phyloP scores from a whole-genome alignment of 2,113 vertebrate species.

The Chionodraco myersi region DNA sequence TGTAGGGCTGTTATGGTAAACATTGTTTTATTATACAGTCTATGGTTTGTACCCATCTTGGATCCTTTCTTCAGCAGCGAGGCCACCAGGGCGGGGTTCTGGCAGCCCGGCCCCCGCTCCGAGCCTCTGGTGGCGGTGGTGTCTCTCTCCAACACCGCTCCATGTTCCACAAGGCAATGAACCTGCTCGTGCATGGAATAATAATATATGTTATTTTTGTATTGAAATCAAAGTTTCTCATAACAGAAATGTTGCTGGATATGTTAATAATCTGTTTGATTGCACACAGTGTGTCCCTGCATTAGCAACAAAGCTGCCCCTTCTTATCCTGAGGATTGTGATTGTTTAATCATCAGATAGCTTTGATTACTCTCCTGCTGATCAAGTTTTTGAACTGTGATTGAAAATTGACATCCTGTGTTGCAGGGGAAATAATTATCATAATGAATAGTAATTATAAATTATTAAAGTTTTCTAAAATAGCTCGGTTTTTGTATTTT shows the following conservation, averaged over 20 bases:
- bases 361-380: slow-evolving; percentile 50
- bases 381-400: slow-evolving; percentile 40
- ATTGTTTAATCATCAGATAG: slow-evolving; percentile 18
- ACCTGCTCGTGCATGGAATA: slow-evolving; percentile 82
- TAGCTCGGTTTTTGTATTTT: neutral
- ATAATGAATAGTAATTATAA: slow-evolving; percentile 13
- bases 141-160: slow-evolving; percentile 90
- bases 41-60: slow-evolving; percentile 86
- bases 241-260: neutral
- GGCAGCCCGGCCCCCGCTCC: slow-evolving; percentile 91
- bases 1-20: neutral
- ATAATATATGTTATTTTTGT: neutral
- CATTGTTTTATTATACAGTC: too few species aligned
- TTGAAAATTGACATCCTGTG: slow-evolving; percentile 29
- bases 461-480: slow-evolving; percentile 28
- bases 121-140: slow-evolving; percentile 89
- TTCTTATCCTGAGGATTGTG: slow-evolving; percentile 10
- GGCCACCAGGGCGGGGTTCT: slow-evolving; percentile 92
- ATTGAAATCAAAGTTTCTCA: neutral
- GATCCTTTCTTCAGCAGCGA: slow-evolving; percentile 94
- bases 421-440: slow-evolving; percentile 20
- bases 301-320: neutral
- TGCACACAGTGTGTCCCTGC: slow-evolving; percentile 1
- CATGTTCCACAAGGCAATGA: slow-evolving; percentile 93
- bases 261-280: slow-evolving; percentile 21